A percentile compares a stretch with the other conserved stretches of the same genome.
Evolutionary conservation across 1,140 invertebrate species (phyloP).

Genomic region (Mya arenaria): DNA sequence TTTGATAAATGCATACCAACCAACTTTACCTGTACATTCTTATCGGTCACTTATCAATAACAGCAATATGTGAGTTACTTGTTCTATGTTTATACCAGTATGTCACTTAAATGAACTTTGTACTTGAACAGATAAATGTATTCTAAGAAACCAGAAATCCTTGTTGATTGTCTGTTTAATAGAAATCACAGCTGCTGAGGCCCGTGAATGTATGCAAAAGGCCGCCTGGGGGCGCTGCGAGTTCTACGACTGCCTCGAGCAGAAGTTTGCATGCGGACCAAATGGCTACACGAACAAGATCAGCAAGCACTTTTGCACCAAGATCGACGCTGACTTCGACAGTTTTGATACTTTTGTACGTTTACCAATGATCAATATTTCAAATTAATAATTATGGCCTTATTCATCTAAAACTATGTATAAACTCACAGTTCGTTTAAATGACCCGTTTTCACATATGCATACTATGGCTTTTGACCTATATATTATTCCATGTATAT

Average conservation of each 20-base stretch:
- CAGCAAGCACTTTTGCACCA: conserved; percentile 47
- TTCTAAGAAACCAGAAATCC: too few species aligned
- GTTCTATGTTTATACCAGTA: not conserved
- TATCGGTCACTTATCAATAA: not conserved
- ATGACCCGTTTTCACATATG: too few species aligned
- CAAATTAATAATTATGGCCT: not conserved
- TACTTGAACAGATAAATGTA: too few species aligned
- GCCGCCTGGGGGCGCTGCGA: conserved; percentile 4
- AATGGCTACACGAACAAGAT: conserved; percentile 33
- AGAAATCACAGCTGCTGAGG: not conserved
- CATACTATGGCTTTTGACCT: too few species aligned
- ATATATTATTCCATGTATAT: too few species aligned
- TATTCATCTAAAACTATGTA: too few species aligned
- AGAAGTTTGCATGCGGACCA: conserved; percentile 11
- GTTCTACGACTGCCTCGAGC: conserved; percentile 42
- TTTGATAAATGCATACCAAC: too few species aligned
- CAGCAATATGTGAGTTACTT: not conserved
- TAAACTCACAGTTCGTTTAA: too few species aligned
- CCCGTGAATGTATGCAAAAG: not conserved
- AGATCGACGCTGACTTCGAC: conserved; percentile 15
- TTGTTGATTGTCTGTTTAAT: not conserved
- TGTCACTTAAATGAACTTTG: not conserved
- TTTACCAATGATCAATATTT: not conserved
- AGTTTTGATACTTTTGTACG: conserved; percentile 29
- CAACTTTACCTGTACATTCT: not conserved